Evolutionary conservation across 2,888 invertebrate species (phyloP).

Genomic region (Parapristionchus giblindavisi): DNA sequence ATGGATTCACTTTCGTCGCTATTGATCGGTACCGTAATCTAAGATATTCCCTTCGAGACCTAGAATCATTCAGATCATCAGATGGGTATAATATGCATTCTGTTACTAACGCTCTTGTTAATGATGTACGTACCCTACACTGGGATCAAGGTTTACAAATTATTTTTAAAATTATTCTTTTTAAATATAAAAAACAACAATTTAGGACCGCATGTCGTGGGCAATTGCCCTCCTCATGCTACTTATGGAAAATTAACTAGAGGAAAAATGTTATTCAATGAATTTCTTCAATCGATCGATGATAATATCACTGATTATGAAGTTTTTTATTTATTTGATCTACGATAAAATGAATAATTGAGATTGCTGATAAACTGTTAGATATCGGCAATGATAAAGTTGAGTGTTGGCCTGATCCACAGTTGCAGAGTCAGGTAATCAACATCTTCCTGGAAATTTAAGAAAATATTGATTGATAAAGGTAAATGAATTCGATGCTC

Average conservation of each 20-base stretch:
- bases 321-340: not conserved
- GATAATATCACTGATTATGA: not conserved
- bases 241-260: conserved; percentile 8
- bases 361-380: conserved; percentile 18
- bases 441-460: not conserved
- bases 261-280: conserved; percentile 8
- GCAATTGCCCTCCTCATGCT: conserved; percentile 27
- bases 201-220: conserved; percentile 13
- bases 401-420: conserved; percentile 17
- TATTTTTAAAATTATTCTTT: not conserved
- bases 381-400: not conserved
- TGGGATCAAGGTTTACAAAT: not conserved
- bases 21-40: conserved; percentile 3
- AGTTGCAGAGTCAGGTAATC: conserved; percentile 5
- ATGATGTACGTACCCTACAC: not conserved
- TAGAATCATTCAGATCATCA: too few species aligned
- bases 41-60: too few species aligned
- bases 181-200: not conserved
- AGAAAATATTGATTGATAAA: not conserved
- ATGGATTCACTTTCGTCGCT: conserved; percentile 32
- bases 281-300: not conserved
- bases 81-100: conserved; percentile 27
- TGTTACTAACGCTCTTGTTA: conserved; percentile 15
- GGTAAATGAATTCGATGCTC: not conserved
- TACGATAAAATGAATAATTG: not conserved